Evolutionary conservation across 2,797 vertebrate genomes (phyloP).

Genomic region (Sebastes aleutianus): DNA sequence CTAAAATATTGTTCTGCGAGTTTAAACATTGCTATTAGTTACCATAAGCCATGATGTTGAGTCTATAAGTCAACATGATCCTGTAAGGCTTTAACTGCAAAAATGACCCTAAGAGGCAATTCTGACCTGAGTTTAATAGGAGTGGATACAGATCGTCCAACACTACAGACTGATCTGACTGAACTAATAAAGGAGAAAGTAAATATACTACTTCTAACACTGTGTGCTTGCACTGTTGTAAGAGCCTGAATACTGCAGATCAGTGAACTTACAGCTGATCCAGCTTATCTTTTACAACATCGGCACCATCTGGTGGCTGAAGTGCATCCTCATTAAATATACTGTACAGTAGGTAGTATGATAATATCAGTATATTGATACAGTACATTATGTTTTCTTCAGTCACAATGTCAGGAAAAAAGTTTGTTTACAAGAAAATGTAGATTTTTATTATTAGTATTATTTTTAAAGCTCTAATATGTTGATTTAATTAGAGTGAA

Average conservation of each 20-base stretch:
- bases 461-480: too few relatives aligned
- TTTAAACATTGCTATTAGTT: not conserved
- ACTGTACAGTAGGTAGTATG: not conserved
- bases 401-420: too few relatives aligned
- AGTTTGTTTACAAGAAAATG: too few relatives aligned
- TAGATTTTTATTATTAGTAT: too few relatives aligned
- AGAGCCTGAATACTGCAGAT: not conserved
- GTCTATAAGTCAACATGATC: not conserved
- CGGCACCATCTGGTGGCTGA: conserved; percentile 21
- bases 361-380: not conserved
- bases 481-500: too few relatives aligned
- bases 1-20: not conserved
- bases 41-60: not conserved
- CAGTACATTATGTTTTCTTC: not conserved
- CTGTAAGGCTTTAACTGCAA: not conserved
- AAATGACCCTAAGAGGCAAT: not conserved
- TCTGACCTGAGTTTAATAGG: not conserved
- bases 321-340: not conserved
- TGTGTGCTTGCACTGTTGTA: not conserved
- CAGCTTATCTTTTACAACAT: not conserved
- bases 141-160: not conserved
- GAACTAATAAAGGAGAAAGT: too few relatives aligned
- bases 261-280: not conserved
- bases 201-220: not conserved
- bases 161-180: not conserved